Evolutionary conservation across 2,888 invertebrate species (phyloP).

Genomic region (Drosophila diplacantha): DNA sequence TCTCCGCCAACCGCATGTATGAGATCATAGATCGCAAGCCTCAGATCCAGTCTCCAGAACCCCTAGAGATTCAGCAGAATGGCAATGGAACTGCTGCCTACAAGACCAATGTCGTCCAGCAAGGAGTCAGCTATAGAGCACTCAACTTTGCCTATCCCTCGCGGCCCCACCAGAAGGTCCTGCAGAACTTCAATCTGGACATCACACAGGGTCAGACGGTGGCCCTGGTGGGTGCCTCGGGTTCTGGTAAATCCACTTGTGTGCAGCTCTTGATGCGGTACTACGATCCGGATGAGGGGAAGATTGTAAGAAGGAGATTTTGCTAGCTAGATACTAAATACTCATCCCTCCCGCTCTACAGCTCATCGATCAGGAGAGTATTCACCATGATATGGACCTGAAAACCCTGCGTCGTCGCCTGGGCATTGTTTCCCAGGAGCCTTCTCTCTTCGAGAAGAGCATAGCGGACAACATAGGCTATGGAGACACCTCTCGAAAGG

Average conservation of each 20-base stretch:
- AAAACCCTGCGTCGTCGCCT: constrained; percentile 85
- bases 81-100: constrained; percentile 42
- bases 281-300: constrained; percentile 85
- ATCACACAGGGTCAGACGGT: constrained; percentile 85
- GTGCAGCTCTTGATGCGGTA: constrained; percentile 87
- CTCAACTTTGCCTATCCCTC: constrained; percentile 90
- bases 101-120: constrained; percentile 54
- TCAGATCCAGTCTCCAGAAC: constrained; percentile 78
- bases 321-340: background rate
- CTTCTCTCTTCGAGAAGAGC: constrained; percentile 90
- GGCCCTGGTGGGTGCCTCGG: constrained; percentile 85
- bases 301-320: constrained; percentile 78
- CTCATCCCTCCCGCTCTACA: background rate
- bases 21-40: constrained; percentile 81
- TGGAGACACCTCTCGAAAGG: constrained; percentile 85
- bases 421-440: constrained; percentile 94
- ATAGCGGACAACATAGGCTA: constrained; percentile 95
- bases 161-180: constrained; percentile 84
- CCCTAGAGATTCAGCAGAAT: constrained; percentile 22
- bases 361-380: constrained; percentile 79
- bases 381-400: constrained; percentile 80
- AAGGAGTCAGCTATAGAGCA: constrained; percentile 80
- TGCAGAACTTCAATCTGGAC: constrained; percentile 83
- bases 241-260: constrained; percentile 89
- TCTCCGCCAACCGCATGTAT: constrained; percentile 84